Percentiles rank a stretch among this genome's conserved stretches.
Conservation (phyloP, 2,797 vertebrate species). For the Iguana delicatissima region DNA sequence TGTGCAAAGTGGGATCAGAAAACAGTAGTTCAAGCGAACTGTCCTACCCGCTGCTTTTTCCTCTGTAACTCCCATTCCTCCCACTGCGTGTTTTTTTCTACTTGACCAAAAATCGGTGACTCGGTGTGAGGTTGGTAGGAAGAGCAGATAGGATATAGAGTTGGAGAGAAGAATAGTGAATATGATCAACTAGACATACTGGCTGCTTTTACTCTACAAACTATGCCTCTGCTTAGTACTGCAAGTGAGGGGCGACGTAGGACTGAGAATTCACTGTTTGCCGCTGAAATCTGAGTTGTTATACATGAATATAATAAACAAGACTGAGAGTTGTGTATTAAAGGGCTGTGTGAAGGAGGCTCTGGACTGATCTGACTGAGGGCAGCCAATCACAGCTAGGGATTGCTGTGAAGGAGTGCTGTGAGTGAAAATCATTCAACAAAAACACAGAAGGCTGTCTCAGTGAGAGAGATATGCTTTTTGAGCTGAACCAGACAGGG, state of each 20-base stretch:
- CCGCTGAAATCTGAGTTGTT: background rate
- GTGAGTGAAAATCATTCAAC: no score
- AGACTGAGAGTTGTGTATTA: no score
- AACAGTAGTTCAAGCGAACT: background rate
- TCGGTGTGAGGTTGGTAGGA: background rate
- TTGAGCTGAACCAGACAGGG: no score
- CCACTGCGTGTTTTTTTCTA: background rate
- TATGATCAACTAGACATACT: background rate
- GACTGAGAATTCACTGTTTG: background rate
- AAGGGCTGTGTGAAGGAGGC: no score
- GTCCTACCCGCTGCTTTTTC: background rate
- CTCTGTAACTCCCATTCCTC: background rate
- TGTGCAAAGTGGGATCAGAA: background rate
- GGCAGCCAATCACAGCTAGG: no score
- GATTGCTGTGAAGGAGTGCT: no score
- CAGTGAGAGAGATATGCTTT: no score
- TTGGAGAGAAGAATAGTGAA: slow-evolving; percentile 1
- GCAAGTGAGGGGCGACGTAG: background rate
- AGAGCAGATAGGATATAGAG: background rate
- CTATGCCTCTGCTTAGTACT: no score
- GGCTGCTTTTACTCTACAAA: background rate
- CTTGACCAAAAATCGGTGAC: background rate
- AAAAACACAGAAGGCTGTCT: no score
- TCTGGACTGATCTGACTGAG: no score
- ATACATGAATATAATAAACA: background rate